Evolutionary conservation across 2,888 invertebrate genomes (phyloP), one percentile per base, ranked within the genome.

Genomic region (Orgyia antiqua): DNA sequence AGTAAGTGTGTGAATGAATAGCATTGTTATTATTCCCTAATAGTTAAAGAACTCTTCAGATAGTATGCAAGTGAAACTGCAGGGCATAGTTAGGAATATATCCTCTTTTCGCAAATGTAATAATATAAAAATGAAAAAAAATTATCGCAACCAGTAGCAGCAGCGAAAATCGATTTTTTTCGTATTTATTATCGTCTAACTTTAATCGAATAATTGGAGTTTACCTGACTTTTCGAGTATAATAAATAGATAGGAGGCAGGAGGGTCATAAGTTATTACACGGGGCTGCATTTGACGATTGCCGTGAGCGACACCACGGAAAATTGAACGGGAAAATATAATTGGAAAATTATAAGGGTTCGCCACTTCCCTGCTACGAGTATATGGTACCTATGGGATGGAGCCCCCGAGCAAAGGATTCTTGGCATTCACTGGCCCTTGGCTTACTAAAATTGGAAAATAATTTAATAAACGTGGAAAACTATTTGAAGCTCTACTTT

Each of bases 301-400:
- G 82, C 84, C 82, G 72, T 69, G 69, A 68, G 84, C 86, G 86
- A 83, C 84, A 83, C 79, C 78, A 78, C 65, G 84, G 83, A 84
- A 86, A 84, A 84, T 84, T 84, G 84, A 69, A 80, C 74, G 79
- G 80, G 80, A 83, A n/a, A 84, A 82, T 83, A 84, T 86, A 86
- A 86, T 86, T 84, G 83, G 84, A 82, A 80, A 84, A 86, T 86
- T 86, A 84, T 84, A 77, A 82, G 73, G 78, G 68, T 63, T 63
- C 68, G 70, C 71, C 72, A 70, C 71, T 79, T 75, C 67, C 66
- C 55, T 43, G 55, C 37, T 42, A 48, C 51, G n/a, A n/a, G n/a
- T n/a, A n/a, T 43, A 10, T 1, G 6, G 38, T 54, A 59, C 51
- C 59, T 53, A 52, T 56, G 47, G 42, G 48, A 41, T 9, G 18